Base-by-base conservation (phyloP, 2,797 vertebrate genomes). In the Chloroceryle inda region DNA sequence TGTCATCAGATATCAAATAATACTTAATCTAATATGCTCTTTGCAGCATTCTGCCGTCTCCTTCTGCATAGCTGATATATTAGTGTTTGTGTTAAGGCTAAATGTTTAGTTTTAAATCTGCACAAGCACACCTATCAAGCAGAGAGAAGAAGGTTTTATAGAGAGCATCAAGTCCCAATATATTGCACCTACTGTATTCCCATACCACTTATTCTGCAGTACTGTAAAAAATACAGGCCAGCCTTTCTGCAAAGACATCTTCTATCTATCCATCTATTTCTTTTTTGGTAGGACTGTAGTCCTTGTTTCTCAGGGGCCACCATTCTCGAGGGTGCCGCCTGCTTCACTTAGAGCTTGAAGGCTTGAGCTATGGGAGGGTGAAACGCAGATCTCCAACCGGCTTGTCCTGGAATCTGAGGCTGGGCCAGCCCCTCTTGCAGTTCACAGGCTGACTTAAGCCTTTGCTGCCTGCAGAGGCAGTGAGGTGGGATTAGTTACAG, bases 1-100 rank as follows among this genome's bases (percentile, higher is more conserved):
- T 96, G 80, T 88, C 74, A 81, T 94, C 66, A 88, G 80, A 73
- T 81, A 85, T 79, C 88, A 96, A 96, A 95, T 96, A 88, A 79
- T 88, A 78, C 50, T 90, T 92, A 78, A 88, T 96, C 73, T 91
- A 61, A 76, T 33, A 5, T 6, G 13, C 44, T 94, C 69, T 49
- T 88, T 93, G 40, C 63, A 88, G 62, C 73, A 71, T 88, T 92
- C 79, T 38, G 50, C 56, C 73, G 79, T 67, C 73, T 80, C 21
- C 59, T 94, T 77, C 77, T 84, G 76, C 52, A 38, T 22, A 67
- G 63, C 52, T 93, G 77, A 93, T 88, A 5, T 67, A 76, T 92
- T 94, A n/a, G 76, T 91, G 52, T 94, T 94, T 94, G 59, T 82
- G 38, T 71, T 86, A 50, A 86, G 67, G 33, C 85, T 90, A 92